A percentile compares a stretch with the other conserved stretches of the same genome.
Evolutionary conservation across 2,797 vertebrate species (phyloP).

Genomic region (Tolypeutes matacus): DNA sequence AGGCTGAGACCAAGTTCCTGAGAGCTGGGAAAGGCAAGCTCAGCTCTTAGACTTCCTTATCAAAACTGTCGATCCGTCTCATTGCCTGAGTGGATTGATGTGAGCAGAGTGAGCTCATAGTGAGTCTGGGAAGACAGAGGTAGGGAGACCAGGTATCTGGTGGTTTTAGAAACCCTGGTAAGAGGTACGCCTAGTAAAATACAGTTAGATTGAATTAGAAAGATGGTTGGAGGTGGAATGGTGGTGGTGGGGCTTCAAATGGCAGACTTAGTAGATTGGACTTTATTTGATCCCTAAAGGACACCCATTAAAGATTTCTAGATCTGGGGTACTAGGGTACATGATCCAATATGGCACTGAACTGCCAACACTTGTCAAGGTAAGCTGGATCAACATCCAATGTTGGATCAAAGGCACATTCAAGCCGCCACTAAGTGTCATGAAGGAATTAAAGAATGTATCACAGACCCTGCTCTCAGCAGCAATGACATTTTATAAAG

Average conservation of each 20-base stretch:
- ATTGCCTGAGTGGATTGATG: no score
- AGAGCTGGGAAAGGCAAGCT: not conserved
- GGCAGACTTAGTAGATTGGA: rapidly evolving
- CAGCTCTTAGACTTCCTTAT: not conserved
- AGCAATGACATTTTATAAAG: not conserved
- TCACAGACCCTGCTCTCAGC: not conserved
- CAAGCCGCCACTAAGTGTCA: no score
- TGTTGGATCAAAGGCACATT: not conserved
- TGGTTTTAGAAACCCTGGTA: not conserved
- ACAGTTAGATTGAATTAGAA: not conserved
- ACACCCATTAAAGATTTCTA: no score
- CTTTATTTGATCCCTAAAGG: not conserved
- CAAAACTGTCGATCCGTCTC: not conserved
- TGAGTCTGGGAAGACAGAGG: not conserved
- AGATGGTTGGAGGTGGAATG: rapidly evolving
- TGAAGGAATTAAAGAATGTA: not conserved
- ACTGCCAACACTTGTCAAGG: rapidly evolving
- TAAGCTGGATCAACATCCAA: rapidly evolving
- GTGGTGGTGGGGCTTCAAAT: rapidly evolving
- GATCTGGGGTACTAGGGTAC: no score
- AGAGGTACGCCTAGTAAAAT: rapidly evolving
- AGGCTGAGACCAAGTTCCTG: rapidly evolving
- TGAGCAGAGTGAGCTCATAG: not conserved
- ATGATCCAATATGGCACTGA: rapidly evolving
- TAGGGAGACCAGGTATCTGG: rapidly evolving